These are phyloP conservation scores for Montifringilla adamsi DNA, from an alignment of 2,113 vertebrate species.

Conservation along the genomic window DNA sequence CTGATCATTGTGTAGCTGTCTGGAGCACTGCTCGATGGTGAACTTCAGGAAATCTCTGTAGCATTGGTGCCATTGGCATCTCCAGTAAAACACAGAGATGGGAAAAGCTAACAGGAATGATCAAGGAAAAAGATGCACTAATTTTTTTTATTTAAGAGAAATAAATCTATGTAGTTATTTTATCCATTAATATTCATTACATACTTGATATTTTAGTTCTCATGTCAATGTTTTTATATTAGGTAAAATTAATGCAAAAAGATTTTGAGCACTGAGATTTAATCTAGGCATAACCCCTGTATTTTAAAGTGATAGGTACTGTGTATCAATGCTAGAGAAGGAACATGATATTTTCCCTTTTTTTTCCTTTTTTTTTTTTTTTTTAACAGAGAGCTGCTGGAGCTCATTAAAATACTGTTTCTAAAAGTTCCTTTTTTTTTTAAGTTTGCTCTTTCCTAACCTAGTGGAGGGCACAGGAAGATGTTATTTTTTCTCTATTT, in stretches of 20 bases:
- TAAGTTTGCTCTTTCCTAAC: slow-evolving; percentile 21
- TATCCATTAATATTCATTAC: slow-evolving; percentile 56
- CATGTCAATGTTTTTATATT: slow-evolving; percentile 52
- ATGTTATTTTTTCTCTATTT: not conserved
- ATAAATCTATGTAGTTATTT: slow-evolving; percentile 52
- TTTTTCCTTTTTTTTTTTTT: not conserved
- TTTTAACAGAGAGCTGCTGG: slow-evolving; percentile 41
- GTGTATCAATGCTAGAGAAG: slow-evolving; percentile 47
- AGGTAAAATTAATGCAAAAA: not conserved
- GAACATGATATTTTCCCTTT: slow-evolving; percentile 19
- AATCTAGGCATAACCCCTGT: slow-evolving; percentile 27
- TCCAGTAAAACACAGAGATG: slow-evolving; percentile 38
- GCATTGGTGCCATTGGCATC: slow-evolving; percentile 27
- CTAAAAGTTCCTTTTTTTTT: not conserved
- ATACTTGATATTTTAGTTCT: slow-evolving; percentile 53
- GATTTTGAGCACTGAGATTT: slow-evolving; percentile 48
- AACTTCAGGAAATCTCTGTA: slow-evolving; percentile 28
- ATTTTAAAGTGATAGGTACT: slow-evolving; percentile 56
- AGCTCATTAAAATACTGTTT: slow-evolving; percentile 50
- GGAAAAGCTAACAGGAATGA: slow-evolving; percentile 37
- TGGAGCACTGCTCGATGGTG: not conserved
- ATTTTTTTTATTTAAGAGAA: slow-evolving; percentile 58
- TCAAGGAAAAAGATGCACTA: slow-evolving; percentile 72
- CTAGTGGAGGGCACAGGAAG: not conserved
- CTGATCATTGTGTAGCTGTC: not conserved